These are phyloP conservation scores for Auanema sp. DNA, from an alignment of 2,888 invertebrate species.

Conservation along the genomic window DNA sequence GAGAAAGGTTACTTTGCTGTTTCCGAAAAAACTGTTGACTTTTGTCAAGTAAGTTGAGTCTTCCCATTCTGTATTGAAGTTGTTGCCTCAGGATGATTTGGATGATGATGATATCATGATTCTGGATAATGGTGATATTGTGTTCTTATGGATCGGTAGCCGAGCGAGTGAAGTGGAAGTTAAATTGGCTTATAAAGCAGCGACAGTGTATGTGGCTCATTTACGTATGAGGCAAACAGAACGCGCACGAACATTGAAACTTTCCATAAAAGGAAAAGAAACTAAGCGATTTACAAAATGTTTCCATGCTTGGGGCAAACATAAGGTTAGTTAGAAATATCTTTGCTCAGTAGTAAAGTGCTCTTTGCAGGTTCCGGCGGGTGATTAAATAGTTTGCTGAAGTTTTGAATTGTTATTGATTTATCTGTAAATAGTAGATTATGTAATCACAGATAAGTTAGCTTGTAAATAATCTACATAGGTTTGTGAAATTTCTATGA, in stretches of 20 bases:
- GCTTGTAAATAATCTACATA: too few species aligned
- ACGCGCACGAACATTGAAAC: constrained; percentile 83
- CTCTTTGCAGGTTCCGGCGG: too few species aligned
- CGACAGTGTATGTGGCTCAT: constrained; percentile 97
- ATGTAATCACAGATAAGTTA: too few species aligned
- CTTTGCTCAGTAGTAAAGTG: too few species aligned
- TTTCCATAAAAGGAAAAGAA: constrained; percentile 91
- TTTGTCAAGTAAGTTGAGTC: constrained; percentile 80
- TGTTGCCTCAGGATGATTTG: constrained; percentile 80
- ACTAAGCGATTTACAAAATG: constrained; percentile 91
- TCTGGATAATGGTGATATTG: constrained; percentile 93
- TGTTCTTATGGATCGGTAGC: constrained; percentile 95
- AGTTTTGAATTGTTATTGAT: too few species aligned
- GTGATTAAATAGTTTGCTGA: too few species aligned
- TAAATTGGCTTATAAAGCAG: constrained; percentile 95
- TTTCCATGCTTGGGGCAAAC: constrained; percentile 96
- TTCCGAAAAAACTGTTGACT: constrained; percentile 97
- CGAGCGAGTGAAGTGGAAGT: constrained; percentile 97
- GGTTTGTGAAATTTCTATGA: too few species aligned
- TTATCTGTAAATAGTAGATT: too few species aligned
- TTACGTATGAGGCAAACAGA: constrained; percentile 92
- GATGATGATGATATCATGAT: constrained; percentile 99
- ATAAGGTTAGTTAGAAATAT: constrained; percentile 71
- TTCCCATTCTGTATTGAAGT: background rate
- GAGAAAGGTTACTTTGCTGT: constrained; percentile 99